Conservation (phyloP, 2,113 vertebrate genomes). For the Prochilodus magdalenae region DNA sequence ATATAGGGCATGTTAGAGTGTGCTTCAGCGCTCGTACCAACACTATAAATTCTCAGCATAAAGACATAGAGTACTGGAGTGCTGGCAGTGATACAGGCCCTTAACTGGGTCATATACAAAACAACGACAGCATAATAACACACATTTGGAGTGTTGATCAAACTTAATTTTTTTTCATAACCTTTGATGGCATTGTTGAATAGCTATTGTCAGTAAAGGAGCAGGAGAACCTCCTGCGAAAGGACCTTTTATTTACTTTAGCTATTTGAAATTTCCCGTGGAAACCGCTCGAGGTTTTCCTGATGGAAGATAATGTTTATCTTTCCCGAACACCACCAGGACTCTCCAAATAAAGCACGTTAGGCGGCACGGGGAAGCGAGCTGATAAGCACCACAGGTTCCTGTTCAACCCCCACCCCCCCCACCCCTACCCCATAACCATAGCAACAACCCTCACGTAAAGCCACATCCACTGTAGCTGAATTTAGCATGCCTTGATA, state of each 20-base stretch:
- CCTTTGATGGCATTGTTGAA: constrained; percentile 76
- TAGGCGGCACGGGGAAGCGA: constrained; percentile 81
- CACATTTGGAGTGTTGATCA: constrained; percentile 41
- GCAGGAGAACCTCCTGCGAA: constrained; percentile 72
- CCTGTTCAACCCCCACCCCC: constrained; percentile 83
- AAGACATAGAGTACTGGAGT: background rate
- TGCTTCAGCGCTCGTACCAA: background rate
- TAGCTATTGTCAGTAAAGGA: constrained; percentile 75
- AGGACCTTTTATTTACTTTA: constrained; percentile 95
- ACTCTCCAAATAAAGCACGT: constrained; percentile 98
- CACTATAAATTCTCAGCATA: background rate
- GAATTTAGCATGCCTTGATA: constrained; percentile 28
- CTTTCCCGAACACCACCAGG: constrained; percentile 97
- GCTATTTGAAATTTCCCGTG: constrained; percentile 99
- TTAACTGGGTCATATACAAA: constrained; percentile 11
- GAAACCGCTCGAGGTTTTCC: constrained; percentile 98
- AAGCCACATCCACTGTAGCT: constrained; percentile 30
- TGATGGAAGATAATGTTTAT: constrained; percentile 99
- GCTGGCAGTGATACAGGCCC: background rate
- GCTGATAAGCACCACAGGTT: constrained; percentile 91
- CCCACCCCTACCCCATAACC: constrained; percentile 43
- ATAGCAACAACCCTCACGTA: constrained; percentile 48
- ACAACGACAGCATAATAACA: constrained; percentile 37
- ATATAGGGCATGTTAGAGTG: constrained; percentile 31
- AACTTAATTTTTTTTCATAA: constrained; percentile 57